Conservation (phyloP, 2,888 invertebrate species). For the Ophraella communa region DNA sequence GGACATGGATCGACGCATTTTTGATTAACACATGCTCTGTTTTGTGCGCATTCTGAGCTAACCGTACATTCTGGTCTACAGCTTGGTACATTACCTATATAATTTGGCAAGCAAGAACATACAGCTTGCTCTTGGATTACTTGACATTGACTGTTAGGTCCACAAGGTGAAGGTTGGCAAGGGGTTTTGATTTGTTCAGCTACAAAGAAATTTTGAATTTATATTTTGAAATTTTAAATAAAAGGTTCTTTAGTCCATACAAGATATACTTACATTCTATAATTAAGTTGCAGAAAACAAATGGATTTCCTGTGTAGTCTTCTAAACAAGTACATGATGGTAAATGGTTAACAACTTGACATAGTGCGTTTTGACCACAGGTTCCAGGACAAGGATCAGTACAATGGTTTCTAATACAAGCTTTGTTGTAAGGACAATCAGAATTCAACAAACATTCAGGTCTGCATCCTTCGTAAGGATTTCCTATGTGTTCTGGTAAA, state of each 20-base stretch:
- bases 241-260: not conserved
- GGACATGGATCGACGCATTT: slow-evolving; percentile 62
- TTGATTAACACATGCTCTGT: slow-evolving; percentile 57
- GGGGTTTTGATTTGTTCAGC: slow-evolving; percentile 57
- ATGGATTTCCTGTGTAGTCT: slow-evolving; percentile 81
- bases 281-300: slow-evolving; percentile 65
- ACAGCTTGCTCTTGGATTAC: slow-evolving; percentile 66
- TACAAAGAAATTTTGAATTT: slow-evolving; percentile 32
- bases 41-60: slow-evolving; percentile 64
- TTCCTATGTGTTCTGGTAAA: slow-evolving; percentile 73
- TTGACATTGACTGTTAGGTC: slow-evolving; percentile 78
- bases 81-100: slow-evolving; percentile 68
- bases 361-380: slow-evolving; percentile 77
- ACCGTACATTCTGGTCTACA: slow-evolving; percentile 67
- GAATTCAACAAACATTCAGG: slow-evolving; percentile 77
- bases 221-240: too few species aligned
- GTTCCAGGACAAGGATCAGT: slow-evolving; percentile 78
- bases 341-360: slow-evolving; percentile 74
- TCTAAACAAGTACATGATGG: slow-evolving; percentile 73
- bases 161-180: slow-evolving; percentile 78
- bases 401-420: slow-evolving; percentile 77
- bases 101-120: slow-evolving; percentile 68
- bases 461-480: slow-evolving; percentile 79
- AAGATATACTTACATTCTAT: slow-evolving; percentile 58
- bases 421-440: slow-evolving; percentile 74